Conservation (phyloP, 2,113 vertebrate species). For the Columbina picui region DNA sequence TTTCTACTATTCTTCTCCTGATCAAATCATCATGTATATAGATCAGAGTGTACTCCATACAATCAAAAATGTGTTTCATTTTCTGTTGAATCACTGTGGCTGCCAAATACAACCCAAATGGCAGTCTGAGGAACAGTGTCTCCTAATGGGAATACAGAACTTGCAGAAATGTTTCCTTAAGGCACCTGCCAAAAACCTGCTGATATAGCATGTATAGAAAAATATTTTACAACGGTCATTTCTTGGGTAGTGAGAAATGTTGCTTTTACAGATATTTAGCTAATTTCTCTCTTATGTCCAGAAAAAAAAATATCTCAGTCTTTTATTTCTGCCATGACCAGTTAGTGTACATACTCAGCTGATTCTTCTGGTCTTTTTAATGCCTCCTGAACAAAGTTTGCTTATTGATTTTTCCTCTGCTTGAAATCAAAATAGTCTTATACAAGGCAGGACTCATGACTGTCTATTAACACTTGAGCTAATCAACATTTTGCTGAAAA, state of each 20-base stretch:
- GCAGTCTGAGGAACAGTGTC: neutral
- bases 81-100: slow-evolving; percentile 3
- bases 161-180: slow-evolving; percentile 11
- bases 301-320: neutral
- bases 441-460: neutral
- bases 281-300: neutral
- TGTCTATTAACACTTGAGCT: neutral
- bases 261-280: neutral
- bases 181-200: slow-evolving; percentile 39
- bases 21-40: neutral
- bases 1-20: neutral
- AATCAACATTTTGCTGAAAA: neutral
- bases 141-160: neutral
- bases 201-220: neutral
- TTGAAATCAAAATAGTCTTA: neutral
- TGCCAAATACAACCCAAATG: slow-evolving; percentile 21
- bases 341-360: neutral
- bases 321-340: neutral
- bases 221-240: neutral
- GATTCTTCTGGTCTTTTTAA: neutral
- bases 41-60: neutral
- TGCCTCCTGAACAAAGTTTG: neutral
- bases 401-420: neutral
- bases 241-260: neutral
- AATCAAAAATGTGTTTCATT: slow-evolving; percentile 67